Percentiles rank a stretch among this genome's conserved stretches.
Conservation (phyloP, 2,113 vertebrate species). For the Lepidothrix coronata region DNA sequence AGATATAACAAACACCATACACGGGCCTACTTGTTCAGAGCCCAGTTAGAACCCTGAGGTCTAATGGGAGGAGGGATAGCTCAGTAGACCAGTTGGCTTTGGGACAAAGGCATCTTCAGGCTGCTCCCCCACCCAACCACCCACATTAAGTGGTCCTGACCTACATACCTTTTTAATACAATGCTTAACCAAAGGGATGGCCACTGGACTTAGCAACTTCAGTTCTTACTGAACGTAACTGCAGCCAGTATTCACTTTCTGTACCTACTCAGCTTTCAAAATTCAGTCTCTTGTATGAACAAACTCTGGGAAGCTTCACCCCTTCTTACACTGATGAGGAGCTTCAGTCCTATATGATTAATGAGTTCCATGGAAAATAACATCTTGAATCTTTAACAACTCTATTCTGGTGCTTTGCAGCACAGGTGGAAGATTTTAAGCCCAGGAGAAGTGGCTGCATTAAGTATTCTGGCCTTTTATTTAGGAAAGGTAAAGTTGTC, state of each 20-base stretch:
- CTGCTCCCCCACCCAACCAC: fast-evolving
- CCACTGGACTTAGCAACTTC: neutral
- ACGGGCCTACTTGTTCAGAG: neutral
- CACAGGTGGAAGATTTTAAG: neutral
- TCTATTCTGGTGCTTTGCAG: neutral
- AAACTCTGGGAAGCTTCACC: neutral
- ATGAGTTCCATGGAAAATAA: neutral
- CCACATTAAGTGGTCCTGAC: neutral
- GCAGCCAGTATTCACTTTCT: neutral
- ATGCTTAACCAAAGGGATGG: neutral
- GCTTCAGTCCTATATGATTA: neutral
- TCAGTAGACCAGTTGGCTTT: neutral
- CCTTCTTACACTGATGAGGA: neutral
- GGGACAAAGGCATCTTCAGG: neutral
- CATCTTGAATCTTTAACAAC: neutral
- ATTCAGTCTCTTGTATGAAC: neutral
- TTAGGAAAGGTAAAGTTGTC: neutral
- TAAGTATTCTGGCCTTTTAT: neutral
- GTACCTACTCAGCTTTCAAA: neutral
- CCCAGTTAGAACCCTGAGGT: neutral
- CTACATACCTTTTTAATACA: neutral
- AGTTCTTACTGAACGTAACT: neutral
- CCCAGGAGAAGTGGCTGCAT: neutral
- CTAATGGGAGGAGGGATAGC: neutral
- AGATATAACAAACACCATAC: neutral